Evolutionary conservation across 2,113 vertebrate species (phyloP).

Genomic region (Charadrius vociferus): DNA sequence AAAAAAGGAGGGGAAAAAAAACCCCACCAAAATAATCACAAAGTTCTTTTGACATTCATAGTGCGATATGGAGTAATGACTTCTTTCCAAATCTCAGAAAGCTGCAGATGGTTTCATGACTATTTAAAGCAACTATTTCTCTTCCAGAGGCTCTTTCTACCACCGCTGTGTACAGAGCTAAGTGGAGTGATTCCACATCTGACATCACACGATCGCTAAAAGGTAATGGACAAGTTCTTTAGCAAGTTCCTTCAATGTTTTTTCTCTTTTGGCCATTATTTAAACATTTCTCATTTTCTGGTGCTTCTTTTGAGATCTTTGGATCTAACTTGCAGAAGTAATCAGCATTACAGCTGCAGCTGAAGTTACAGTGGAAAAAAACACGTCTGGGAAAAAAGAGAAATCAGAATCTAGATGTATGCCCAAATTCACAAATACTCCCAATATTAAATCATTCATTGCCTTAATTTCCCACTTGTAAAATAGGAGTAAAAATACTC

Average conservation of each 20-base stretch:
- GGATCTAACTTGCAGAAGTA: not conserved
- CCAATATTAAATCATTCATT: not conserved
- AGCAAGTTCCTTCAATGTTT: not conserved
- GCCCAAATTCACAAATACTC: not conserved
- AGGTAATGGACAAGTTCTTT: not conserved
- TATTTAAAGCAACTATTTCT: not conserved
- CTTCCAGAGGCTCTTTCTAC: not conserved
- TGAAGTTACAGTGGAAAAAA: not conserved
- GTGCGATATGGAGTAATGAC: not conserved
- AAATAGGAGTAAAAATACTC: not conserved
- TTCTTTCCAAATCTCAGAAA: not conserved
- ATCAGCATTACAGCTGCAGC: not conserved
- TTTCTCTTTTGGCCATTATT: not conserved
- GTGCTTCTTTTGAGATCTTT: not conserved
- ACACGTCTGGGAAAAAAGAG: rapidly evolving
- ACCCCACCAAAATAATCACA: not conserved
- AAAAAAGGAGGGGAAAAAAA: rapidly evolving
- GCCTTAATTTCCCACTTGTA: not conserved
- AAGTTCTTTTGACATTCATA: not conserved
- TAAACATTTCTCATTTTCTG: not conserved
- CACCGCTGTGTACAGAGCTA: not conserved
- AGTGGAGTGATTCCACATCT: not conserved
- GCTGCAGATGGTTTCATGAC: not conserved
- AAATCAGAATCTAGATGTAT: not conserved
- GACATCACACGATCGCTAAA: not conserved